Evolutionary conservation across 2,888 invertebrate genomes (phyloP), one percentile per base, ranked within the genome.

Genomic region (Clanis bilineata): DNA sequence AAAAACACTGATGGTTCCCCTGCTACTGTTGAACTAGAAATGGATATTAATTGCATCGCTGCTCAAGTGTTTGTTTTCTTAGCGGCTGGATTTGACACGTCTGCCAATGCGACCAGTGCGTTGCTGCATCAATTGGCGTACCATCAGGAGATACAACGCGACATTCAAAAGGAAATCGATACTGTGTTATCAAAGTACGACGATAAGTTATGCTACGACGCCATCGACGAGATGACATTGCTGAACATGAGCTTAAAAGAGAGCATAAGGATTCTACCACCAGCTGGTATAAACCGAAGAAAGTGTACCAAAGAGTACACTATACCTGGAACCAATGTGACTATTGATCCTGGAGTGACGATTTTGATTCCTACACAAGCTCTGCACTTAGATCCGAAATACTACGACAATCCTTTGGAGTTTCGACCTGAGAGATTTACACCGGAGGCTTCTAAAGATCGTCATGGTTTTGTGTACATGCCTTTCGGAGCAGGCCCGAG

Each of bases 111-210:
- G 0, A 76, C 84, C 12, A 81, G 82, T 61, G 80, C 55, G 10
- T 69, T 72, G 38, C 55, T 76, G 3, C 79, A 80, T 32, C 70
- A 75, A 58, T 62, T 80, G 7, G 79, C 86, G 1, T 68, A 71
- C 23, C 63, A 84, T 60, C 80, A 78, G 4, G 72, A 80, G 6
- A 67, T 80, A 18, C 86, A 86, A 63, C 62, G 69, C 2, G 76
- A 72, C 56, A 69, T 80, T 4, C 78, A 79, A 59, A 59, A 73
- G 15, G 82, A 87, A 67, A 72, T 86, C 25, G 82, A 79, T 57
- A 57, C 12, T 10, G 69, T 74, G 5, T 61, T 80, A 36, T 57
- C 58, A 10, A 73, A 73, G 64, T 61, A 77, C 56, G 57, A 73
- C 47, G 65, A 71, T 23, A 70, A 72, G 56, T 55, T 79, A 10